Evolutionary conservation across 2,888 invertebrate genomes (phyloP).

Genomic region (Vesta saturnalis): DNA sequence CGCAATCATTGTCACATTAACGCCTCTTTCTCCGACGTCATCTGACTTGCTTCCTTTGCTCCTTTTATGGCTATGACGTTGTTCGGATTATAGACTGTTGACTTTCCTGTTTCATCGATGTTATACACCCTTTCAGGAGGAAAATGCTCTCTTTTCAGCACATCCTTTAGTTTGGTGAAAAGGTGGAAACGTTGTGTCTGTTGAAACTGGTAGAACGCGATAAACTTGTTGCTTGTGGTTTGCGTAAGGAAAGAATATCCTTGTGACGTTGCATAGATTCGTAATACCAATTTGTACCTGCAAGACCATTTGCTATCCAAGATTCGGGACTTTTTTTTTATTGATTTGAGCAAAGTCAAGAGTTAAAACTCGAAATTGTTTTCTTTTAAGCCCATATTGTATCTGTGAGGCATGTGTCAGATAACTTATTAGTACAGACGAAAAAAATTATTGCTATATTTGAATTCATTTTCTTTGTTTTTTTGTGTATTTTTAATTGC

Average conservation of each 20-base stretch:
- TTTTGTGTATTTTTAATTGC: no score
- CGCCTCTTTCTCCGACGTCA: slow-evolving; percentile 53
- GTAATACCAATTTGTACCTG: no score
- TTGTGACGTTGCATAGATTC: neutral
- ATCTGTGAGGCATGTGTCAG: neutral
- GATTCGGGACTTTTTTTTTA: neutral
- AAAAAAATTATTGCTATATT: no score
- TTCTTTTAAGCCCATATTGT: neutral
- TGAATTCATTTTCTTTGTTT: no score
- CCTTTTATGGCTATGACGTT: slow-evolving; percentile 53
- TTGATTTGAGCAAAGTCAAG: neutral
- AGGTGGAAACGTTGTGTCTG: slow-evolving; percentile 42
- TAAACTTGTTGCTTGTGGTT: slow-evolving; percentile 41
- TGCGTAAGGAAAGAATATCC: slow-evolving; percentile 36
- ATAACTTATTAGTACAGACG: neutral
- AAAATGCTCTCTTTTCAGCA: slow-evolving; percentile 16
- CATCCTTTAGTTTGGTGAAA: slow-evolving; percentile 45
- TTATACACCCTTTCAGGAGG: slow-evolving; percentile 45
- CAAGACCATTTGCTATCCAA: no score
- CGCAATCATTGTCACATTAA: slow-evolving; percentile 32
- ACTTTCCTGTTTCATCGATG: slow-evolving; percentile 53
- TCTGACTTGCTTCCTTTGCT: neutral
- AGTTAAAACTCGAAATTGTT: neutral
- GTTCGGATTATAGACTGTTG: slow-evolving; percentile 53
- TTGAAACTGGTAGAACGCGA: slow-evolving; percentile 45